Evolutionary conservation across 2,797 vertebrate species (phyloP).

Genomic region (Rhinophrynus dorsalis): DNA sequence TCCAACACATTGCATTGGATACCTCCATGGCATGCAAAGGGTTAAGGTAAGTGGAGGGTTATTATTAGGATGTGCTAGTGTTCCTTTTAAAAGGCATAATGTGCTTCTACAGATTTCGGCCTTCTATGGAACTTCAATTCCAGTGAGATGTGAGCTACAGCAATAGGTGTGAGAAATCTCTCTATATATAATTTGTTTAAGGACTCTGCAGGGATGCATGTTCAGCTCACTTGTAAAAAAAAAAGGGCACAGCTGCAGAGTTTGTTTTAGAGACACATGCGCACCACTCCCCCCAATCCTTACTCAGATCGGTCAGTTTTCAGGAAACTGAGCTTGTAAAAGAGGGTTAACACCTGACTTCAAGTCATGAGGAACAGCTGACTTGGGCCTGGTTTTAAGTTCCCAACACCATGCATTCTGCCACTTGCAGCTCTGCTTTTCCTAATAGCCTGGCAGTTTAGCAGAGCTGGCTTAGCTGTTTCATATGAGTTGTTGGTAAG

Average conservation of each 20-base stretch:
- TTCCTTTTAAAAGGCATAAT: too few species aligned
- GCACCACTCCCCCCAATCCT: background rate
- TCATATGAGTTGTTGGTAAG: conserved; percentile 19
- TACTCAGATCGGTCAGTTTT: conserved; percentile 29
- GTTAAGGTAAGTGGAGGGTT: too few species aligned
- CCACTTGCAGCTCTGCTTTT: conserved; percentile 18
- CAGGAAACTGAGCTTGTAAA: conserved; percentile 45
- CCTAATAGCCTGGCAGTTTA: conserved; percentile 16
- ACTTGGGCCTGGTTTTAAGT: conserved; percentile 33
- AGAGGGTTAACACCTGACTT: conserved; percentile 29
- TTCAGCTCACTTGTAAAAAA: conserved; percentile 30
- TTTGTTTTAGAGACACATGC: conserved; percentile 29
- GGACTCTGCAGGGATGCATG: conserved; percentile 18
- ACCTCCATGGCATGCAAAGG: too few species aligned
- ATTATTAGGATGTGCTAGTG: too few species aligned
- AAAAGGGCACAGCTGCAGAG: conserved; percentile 35
- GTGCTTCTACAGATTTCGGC: too few species aligned
- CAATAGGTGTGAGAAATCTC: background rate
- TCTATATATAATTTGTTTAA: conserved; percentile 24
- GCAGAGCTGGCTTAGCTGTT: conserved; percentile 23
- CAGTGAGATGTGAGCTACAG: too few species aligned
- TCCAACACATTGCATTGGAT: too few species aligned
- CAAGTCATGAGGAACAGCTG: conserved; percentile 43
- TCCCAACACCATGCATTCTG: conserved; percentile 22
- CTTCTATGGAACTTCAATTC: too few species aligned